Percentiles rank a stretch among this genome's conserved stretches.
Conservation (phyloP, 2,888 invertebrate genomes). For the Mongoloraphidia duomilia region DNA sequence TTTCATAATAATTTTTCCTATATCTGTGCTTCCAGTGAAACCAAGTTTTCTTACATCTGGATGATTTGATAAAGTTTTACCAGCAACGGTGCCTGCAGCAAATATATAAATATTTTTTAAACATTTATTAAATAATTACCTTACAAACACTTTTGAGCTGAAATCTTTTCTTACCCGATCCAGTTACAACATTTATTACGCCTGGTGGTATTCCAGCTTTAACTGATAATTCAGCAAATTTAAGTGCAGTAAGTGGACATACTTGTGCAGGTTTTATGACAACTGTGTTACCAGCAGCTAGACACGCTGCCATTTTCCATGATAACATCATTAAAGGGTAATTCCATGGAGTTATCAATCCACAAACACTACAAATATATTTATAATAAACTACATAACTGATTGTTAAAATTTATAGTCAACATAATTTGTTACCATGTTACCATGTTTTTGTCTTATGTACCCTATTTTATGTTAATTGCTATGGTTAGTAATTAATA, state of each 20-base stretch:
- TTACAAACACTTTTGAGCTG: background rate
- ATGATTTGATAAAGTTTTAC: slow-evolving; percentile 80
- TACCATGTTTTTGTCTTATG: no score
- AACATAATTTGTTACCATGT: no score
- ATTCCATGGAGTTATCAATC: slow-evolving; percentile 91
- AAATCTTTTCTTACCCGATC: slow-evolving; percentile 39
- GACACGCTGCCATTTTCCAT: slow-evolving; percentile 96
- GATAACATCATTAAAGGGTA: slow-evolving; percentile 98
- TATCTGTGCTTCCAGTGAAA: slow-evolving; percentile 90
- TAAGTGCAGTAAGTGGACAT: slow-evolving; percentile 85
- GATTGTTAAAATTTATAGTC: no score
- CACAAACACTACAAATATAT: slow-evolving; percentile 56
- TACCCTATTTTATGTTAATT: no score
- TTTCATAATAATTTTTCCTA: slow-evolving; percentile 86
- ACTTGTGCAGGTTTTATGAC: slow-evolving; percentile 90
- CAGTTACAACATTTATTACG: slow-evolving; percentile 85
- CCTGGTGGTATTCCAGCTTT: slow-evolving; percentile 90
- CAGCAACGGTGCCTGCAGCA: slow-evolving; percentile 50
- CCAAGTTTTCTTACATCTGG: slow-evolving; percentile 78
- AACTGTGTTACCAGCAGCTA: slow-evolving; percentile 93
- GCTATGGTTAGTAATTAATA: no score
- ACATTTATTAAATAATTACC: background rate
- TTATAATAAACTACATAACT: background rate
- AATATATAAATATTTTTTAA: background rate
- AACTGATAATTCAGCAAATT: slow-evolving; percentile 82